Evolutionary conservation across 2,113 vertebrate species (phyloP).

Genomic region (Callaeas wilsoni): DNA sequence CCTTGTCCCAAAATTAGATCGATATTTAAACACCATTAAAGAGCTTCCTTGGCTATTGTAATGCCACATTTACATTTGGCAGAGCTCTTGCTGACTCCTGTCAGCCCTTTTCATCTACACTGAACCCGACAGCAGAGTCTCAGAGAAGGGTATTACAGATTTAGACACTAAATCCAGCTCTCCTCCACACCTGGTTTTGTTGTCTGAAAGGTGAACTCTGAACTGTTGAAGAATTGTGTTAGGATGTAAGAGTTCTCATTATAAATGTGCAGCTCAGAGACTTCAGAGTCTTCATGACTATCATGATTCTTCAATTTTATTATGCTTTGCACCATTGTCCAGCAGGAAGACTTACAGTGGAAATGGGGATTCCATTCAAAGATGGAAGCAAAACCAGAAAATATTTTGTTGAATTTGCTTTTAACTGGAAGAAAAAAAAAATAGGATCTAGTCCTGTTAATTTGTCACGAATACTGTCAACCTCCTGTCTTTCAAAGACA

Average conservation of each 20-base stretch:
- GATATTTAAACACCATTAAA: background rate
- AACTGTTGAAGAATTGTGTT: background rate
- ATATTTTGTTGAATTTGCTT: background rate
- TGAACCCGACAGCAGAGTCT: background rate
- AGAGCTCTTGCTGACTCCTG: background rate
- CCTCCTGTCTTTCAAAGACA: background rate
- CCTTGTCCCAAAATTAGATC: background rate
- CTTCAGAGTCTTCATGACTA: background rate
- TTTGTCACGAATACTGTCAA: background rate
- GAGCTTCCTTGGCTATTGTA: background rate
- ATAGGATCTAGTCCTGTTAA: background rate
- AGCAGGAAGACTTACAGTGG: background rate
- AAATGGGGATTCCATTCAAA: background rate
- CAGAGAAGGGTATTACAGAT: background rate
- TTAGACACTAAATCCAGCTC: background rate
- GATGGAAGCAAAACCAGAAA: background rate
- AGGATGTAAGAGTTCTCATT: background rate
- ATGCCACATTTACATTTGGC: background rate
- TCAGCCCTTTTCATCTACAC: background rate
- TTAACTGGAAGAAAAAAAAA: background rate
- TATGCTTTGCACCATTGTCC: background rate
- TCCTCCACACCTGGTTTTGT: background rate
- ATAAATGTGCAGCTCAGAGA: background rate
- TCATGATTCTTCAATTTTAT: background rate
- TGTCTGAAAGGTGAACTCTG: background rate